Conservation (phyloP, 2,113 vertebrate genomes). For the Cyphomyrus plagiostoma region DNA sequence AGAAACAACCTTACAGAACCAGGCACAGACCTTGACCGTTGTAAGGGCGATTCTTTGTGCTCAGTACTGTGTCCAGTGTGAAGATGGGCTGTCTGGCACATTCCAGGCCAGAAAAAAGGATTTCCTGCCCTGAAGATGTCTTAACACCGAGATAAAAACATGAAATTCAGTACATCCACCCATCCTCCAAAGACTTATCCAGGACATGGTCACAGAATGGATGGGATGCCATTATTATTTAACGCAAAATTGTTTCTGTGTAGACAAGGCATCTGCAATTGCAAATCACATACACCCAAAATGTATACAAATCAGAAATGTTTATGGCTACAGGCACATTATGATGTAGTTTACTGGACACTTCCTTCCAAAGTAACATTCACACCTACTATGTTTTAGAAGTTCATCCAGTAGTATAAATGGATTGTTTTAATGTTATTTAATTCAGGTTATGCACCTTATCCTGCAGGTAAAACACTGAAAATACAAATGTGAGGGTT, state of each 20-base stretch:
- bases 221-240: background rate
- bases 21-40: background rate
- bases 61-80: background rate
- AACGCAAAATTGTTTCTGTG: background rate
- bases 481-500: conserved; percentile 29
- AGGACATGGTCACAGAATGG: background rate
- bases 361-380: background rate
- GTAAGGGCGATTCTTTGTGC: background rate
- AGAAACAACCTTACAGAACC: background rate
- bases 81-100: background rate
- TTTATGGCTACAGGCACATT: background rate
- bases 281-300: background rate
- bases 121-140: background rate
- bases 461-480: conserved; percentile 12
- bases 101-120: background rate
- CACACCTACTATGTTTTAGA: background rate
- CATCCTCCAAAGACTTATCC: background rate
- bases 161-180: background rate
- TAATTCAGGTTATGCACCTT: background rate
- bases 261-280: background rate
- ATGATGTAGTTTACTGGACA: background rate
- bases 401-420: background rate
- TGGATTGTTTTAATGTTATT: background rate
- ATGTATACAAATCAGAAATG: background rate
- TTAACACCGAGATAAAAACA: background rate